These are phyloP conservation scores for Neodontobutis hainanensis DNA, from an alignment of 2,113 vertebrate genomes.

Conservation along the genomic window DNA sequence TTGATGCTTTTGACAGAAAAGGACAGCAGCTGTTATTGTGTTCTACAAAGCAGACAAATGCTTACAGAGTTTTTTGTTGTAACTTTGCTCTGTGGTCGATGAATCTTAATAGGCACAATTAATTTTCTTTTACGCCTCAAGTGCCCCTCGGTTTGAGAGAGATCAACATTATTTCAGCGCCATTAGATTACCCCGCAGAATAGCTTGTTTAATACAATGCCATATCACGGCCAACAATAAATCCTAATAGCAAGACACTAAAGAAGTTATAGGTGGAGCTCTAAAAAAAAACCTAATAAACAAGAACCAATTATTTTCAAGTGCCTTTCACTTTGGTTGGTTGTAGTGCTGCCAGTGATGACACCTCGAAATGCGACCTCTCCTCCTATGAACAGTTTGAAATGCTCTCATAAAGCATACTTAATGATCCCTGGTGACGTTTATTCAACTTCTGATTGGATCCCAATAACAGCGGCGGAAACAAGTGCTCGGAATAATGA, in stretches of 20 bases:
- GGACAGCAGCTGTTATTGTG: slow-evolving; percentile 37
- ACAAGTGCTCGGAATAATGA: slow-evolving; percentile 42
- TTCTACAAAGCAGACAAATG: slow-evolving; percentile 41
- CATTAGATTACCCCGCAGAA: slow-evolving; percentile 71
- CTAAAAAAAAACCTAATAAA: slow-evolving; percentile 64
- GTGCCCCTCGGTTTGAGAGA: slow-evolving; percentile 61
- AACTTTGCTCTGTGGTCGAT: slow-evolving; percentile 63
- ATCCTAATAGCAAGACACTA: slow-evolving; percentile 65
- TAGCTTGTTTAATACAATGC: slow-evolving; percentile 65
- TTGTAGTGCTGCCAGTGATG: slow-evolving; percentile 7
- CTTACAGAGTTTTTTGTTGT: slow-evolving; percentile 39
- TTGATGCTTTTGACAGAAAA: slow-evolving; percentile 58
- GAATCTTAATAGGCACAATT: slow-evolving; percentile 78
- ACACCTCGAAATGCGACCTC: slow-evolving; percentile 35
- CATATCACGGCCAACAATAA: slow-evolving; percentile 62
- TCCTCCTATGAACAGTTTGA: slow-evolving; percentile 30
- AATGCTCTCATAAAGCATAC: slow-evolving; percentile 46
- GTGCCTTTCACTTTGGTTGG: slow-evolving; percentile 39
- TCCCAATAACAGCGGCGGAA: slow-evolving; percentile 24
- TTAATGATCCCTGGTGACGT: slow-evolving; percentile 41
- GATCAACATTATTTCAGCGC: slow-evolving; percentile 73
- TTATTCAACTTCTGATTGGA: slow-evolving; percentile 46
- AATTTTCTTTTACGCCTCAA: slow-evolving; percentile 70
- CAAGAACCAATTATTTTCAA: slow-evolving; percentile 72
- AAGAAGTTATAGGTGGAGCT: slow-evolving; percentile 66